phyloP scores from a whole-genome alignment of 2,113 vertebrate genomes.

The Oryzias woworae region DNA sequence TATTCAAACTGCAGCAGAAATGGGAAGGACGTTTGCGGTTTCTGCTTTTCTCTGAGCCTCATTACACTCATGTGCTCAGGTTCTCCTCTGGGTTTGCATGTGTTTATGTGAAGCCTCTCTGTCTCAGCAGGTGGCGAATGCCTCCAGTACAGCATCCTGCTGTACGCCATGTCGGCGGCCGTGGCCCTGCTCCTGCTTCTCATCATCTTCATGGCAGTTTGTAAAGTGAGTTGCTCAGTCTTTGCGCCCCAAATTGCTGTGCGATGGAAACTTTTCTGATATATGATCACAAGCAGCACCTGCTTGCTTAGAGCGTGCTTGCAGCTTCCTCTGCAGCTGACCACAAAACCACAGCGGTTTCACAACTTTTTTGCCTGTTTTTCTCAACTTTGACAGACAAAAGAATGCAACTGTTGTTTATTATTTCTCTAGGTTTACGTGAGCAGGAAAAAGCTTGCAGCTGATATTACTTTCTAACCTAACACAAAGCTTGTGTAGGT shows the following conservation, averaged over 20 bases:
- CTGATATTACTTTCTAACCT: too few relatives aligned
- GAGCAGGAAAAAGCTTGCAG: background rate
- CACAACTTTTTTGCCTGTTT: constrained; percentile 18
- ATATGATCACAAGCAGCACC: constrained; percentile 7
- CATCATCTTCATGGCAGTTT: constrained; percentile 35
- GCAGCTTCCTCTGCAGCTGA: constrained; percentile 34
- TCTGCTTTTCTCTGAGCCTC: background rate
- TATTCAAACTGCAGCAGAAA: constrained; percentile 9
- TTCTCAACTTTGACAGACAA: background rate
- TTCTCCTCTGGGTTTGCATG: background rate
- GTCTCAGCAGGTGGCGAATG: constrained; percentile 52
- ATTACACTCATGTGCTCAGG: background rate
- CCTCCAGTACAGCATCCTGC: constrained; percentile 47
- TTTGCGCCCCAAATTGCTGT: background rate
- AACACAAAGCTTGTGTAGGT: too few relatives aligned
- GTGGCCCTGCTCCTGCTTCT: constrained; percentile 55
- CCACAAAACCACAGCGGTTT: constrained; percentile 56
- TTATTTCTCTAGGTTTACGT: background rate
- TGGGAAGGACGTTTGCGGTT: constrained; percentile 40
- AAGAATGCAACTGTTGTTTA: background rate
- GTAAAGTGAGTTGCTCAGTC: constrained; percentile 47
- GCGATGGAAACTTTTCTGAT: background rate
- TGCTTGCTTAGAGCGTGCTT: constrained; percentile 21
- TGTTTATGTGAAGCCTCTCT: background rate
- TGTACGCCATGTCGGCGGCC: constrained; percentile 58